Base-by-base conservation (phyloP, 2,113 vertebrate species). In the Hippocampus barbouri region DNA sequence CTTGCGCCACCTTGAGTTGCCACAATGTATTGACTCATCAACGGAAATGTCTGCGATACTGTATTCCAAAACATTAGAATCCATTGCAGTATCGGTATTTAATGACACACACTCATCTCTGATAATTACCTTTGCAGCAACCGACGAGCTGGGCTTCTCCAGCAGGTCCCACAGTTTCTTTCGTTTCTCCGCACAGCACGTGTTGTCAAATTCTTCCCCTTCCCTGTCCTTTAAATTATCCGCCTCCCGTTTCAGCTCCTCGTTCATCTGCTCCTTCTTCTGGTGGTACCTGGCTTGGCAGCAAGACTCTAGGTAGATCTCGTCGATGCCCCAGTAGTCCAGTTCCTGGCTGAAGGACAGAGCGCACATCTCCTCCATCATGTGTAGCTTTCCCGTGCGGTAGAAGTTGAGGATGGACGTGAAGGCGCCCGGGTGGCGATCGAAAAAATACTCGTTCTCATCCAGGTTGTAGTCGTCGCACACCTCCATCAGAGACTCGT, bases 301-400 rank as follows among this genome's bases (percentile, higher is more conserved):
- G 81, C 97, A 99, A 7, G 97, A 99, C 92, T 99, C 97, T 90
- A 99, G 91, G 88, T 99, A 99, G 88, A 99, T 99, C 82, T 99
- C 97, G 0, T 99, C 97, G 61, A 99, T 96, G 57, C 96, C 96
- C 97, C 97, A 99, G 91, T 98, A 98, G 92, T 99, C 97, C 41
- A 99, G 94, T 81, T 99, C 97, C 76, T 98, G 96, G 74, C 96
- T 99, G 90, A 99, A 99, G 70, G 96, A 98, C 87, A 99, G 89
- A 6, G 97, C 97, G 16, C 97, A 99, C 97, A 99, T 99, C 87
- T 99, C 97, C 91, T 99, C 97, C 97, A 99, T 99, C 97, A 99
- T 99, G 90, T 99, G 97, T 91, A 99, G 87, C 85, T 98, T 96
- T 23, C 97, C 97, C 0, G 97, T 99, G 70, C 97, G 96, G 88